A percentile compares a stretch with the other conserved stretches of the same genome.
Evolutionary conservation across 2,113 vertebrate genomes (phyloP).

Genomic region (Leucopsar rothschildi): DNA sequence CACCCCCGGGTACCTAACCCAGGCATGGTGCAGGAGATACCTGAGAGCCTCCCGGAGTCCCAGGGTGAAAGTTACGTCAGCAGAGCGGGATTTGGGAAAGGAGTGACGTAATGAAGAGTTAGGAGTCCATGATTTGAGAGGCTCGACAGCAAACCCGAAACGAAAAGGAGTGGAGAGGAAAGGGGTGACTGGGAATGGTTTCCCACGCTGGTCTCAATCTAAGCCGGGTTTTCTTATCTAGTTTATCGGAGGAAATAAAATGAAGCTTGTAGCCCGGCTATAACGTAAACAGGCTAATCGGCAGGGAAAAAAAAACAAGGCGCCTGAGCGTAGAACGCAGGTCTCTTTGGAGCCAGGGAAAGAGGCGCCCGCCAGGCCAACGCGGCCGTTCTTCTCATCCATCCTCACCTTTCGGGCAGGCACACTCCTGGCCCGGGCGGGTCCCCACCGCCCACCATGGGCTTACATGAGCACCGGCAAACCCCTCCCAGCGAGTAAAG

Average conservation of each 20-base stretch:
- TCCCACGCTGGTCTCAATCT: neutral
- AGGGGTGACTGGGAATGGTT: neutral
- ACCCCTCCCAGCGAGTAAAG: neutral
- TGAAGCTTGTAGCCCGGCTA: neutral
- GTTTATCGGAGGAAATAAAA: conserved; percentile 22
- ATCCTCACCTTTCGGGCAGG: neutral
- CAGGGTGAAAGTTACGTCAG: neutral
- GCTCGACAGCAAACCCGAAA: neutral
- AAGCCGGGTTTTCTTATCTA: neutral
- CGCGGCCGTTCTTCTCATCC: neutral
- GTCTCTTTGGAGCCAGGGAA: conserved; percentile 4
- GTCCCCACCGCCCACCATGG: neutral
- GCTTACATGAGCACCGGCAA: neutral
- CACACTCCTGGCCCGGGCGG: neutral
- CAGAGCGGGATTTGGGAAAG: neutral
- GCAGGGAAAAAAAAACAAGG: neutral
- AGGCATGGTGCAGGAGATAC: neutral
- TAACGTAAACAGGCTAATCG: conserved; percentile 33
- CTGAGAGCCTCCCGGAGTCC: neutral
- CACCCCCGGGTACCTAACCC: too few species aligned
- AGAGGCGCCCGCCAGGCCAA: neutral
- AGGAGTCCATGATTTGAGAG: neutral
- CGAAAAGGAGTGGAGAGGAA: neutral
- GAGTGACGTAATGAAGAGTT: neutral
- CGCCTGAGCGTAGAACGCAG: conserved; percentile 12